Percentiles rank a stretch among this genome's conserved stretches.
phyloP scores from a whole-genome alignment of 1,140 invertebrate genomes.

The Sinella curviseta region DNA sequence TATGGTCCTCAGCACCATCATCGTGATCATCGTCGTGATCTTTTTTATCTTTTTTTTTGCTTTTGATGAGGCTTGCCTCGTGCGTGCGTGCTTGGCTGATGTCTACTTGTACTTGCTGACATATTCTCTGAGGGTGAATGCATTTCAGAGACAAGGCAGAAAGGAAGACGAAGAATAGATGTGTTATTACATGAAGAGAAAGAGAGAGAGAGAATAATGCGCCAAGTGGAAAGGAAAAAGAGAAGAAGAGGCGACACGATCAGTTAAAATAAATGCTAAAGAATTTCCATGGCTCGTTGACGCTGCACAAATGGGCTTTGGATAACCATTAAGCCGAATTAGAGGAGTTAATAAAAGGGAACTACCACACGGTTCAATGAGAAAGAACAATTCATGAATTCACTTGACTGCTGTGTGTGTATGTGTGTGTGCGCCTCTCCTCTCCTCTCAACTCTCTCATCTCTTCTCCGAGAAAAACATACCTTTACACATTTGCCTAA shows the following conservation, averaged over 20 bases:
- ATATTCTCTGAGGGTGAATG: slow-evolving; percentile 9
- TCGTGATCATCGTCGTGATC: neutral
- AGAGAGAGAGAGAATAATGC: no score
- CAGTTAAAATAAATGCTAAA: slow-evolving; percentile 21
- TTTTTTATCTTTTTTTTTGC: no score
- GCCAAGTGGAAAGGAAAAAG: no score
- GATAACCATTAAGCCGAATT: slow-evolving; percentile 22
- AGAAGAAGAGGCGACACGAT: slow-evolving; percentile 20
- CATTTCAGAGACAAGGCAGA: no score
- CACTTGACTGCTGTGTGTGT: no score
- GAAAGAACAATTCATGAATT: slow-evolving; percentile 27
- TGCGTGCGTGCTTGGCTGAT: neutral
- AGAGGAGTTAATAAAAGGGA: slow-evolving; percentile 21
- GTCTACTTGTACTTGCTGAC: neutral
- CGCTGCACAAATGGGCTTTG: slow-evolving; percentile 23
- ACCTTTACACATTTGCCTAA: no score
- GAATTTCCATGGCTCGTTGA: slow-evolving; percentile 24
- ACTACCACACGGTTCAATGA: slow-evolving; percentile 19
- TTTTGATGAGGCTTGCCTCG: slow-evolving; percentile 10
- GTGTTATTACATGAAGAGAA: no score
- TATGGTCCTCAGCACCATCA: neutral
- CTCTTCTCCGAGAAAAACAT: no score
- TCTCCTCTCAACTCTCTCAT: no score
- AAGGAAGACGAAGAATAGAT: no score
- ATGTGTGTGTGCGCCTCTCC: no score